Conservation (phyloP, 2,797 vertebrate genomes). For the Chaetophractus vellerosus region DNA sequence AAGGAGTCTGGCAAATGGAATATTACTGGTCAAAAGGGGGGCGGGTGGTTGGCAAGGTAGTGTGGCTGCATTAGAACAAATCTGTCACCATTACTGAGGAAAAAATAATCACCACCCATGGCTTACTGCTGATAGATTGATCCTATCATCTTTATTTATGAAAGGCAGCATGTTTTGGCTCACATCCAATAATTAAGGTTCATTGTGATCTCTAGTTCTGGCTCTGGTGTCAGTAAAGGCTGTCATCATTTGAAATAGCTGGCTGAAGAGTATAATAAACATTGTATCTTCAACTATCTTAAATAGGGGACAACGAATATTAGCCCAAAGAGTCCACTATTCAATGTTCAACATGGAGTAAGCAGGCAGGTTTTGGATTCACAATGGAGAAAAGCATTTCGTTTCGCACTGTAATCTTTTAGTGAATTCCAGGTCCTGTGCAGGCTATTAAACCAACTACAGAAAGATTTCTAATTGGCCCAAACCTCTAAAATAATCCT, state of each 20-base stretch:
- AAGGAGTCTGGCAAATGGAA: background rate
- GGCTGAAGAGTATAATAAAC: background rate
- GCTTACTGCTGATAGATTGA: background rate
- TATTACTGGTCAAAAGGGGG: background rate
- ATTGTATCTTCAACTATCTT: background rate
- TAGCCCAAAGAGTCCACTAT: background rate
- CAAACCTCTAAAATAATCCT: background rate
- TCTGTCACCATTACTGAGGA: background rate
- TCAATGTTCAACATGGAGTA: background rate
- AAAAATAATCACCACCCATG: background rate
- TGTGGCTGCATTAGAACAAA: background rate
- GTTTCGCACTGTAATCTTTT: background rate
- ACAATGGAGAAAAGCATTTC: background rate
- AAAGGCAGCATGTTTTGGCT: background rate
- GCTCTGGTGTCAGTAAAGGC: background rate
- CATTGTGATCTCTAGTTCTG: background rate
- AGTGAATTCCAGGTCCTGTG: background rate
- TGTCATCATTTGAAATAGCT: constrained; percentile 46
- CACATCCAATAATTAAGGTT: background rate
- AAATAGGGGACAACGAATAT: background rate
- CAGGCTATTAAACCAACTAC: background rate
- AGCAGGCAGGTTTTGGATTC: background rate
- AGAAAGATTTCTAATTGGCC: background rate
- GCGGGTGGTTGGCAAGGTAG: background rate
- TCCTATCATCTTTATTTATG: background rate